These are phyloP conservation scores for Caerostris extrusa DNA, from an alignment of 1,140 invertebrate species.

Conservation along the genomic window DNA sequence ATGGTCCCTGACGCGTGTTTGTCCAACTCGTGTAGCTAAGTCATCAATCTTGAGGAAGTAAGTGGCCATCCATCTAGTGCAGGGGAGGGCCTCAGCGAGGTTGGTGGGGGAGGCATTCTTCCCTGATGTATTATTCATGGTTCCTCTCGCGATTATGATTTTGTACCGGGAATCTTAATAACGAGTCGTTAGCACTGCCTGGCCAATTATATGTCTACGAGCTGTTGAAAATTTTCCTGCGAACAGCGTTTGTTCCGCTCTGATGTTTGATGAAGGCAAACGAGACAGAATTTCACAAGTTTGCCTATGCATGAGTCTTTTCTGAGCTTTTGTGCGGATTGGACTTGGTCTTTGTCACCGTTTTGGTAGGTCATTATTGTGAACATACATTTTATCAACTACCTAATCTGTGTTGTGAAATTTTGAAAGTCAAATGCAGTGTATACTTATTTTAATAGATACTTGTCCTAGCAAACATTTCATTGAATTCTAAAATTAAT, in stretches of 20 bases:
- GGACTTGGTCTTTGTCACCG: neutral
- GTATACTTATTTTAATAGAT: too few species aligned
- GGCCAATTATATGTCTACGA: conserved; percentile 30
- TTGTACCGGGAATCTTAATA: conserved; percentile 65
- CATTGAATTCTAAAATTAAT: too few species aligned
- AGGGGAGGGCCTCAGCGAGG: neutral
- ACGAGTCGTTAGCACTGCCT: conserved; percentile 35
- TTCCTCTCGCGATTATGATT: conserved; percentile 63
- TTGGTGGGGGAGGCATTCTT: neutral
- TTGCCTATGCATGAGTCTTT: too few species aligned
- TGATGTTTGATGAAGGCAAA: neutral
- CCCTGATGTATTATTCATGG: conserved; percentile 57
- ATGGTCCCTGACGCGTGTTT: conserved; percentile 60
- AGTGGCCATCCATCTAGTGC: conserved; percentile 49
- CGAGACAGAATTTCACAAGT: neutral
- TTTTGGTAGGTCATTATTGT: neutral
- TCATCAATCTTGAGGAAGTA: conserved; percentile 62
- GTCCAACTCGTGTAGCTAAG: conserved; percentile 59
- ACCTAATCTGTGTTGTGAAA: too few species aligned
- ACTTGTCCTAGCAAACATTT: too few species aligned
- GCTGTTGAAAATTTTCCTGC: neutral
- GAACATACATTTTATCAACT: too few species aligned
- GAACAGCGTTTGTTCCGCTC: neutral
- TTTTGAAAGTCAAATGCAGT: too few species aligned
- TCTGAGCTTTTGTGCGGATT: too few species aligned